Conservation (phyloP, 2,113 vertebrate genomes). For the Nicator chloris region DNA sequence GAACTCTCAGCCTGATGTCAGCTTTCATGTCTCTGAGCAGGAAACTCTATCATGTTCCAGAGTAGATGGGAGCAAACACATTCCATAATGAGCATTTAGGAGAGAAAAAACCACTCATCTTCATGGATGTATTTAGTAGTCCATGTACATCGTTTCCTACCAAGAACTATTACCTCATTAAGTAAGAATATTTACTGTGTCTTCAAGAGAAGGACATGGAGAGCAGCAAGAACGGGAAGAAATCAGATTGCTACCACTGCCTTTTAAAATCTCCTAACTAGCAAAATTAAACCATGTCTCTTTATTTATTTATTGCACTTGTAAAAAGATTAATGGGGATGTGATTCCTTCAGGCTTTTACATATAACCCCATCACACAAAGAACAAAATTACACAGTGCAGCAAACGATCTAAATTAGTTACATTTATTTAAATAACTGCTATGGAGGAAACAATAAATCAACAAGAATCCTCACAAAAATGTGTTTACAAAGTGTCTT, state of each 20-base stretch:
- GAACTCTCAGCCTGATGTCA: neutral
- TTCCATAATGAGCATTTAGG: neutral
- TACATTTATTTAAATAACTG: conserved; percentile 80
- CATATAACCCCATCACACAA: conserved; percentile 73
- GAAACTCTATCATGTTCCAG: rapidly evolving
- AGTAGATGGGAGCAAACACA: neutral
- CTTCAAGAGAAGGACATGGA: conserved; percentile 25
- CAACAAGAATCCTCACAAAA: conserved; percentile 75
- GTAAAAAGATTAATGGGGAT: conserved; percentile 77
- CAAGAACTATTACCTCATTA: neutral
- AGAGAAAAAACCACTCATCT: neutral
- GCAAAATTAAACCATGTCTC: conserved; percentile 74
- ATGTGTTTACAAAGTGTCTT: conserved; percentile 75
- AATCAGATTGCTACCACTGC: conserved; percentile 40
- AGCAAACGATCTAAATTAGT: conserved; percentile 74
- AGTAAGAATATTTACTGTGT: neutral
- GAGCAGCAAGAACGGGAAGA: neutral
- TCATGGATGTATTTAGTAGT: neutral
- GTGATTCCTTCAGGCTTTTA: conserved; percentile 77
- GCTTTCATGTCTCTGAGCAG: neutral
- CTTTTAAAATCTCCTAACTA: conserved; percentile 71
- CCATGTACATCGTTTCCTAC: neutral
- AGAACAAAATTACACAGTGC: conserved; percentile 75
- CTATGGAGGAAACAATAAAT: conserved; percentile 79
- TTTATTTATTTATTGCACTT: conserved; percentile 81